Percentiles rank a stretch among this genome's conserved stretches.
Conservation (phyloP, 2,888 invertebrate species). For the Campoplex capitator region DNA sequence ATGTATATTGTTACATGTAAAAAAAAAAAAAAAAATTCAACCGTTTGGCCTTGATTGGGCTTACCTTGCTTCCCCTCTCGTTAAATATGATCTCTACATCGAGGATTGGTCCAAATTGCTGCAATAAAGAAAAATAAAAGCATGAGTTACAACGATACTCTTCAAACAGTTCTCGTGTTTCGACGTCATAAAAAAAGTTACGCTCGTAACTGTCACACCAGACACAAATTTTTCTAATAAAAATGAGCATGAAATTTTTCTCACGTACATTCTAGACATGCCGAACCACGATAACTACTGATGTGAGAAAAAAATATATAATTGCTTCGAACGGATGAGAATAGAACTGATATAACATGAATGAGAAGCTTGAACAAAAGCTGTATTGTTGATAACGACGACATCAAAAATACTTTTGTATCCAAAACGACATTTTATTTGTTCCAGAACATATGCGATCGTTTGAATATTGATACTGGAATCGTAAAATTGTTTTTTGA, state of each 20-base stretch:
- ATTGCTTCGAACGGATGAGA: background rate
- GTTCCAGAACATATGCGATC: too few relatives aligned
- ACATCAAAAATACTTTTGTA: too few relatives aligned
- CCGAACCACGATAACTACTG: background rate
- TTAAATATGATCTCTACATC: slow-evolving; percentile 99
- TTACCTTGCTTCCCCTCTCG: slow-evolving; percentile 99
- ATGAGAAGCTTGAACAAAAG: too few relatives aligned
- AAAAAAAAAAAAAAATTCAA: background rate
- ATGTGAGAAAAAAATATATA: background rate
- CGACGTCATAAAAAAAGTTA: background rate
- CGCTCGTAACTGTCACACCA: background rate
- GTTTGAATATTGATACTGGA: too few relatives aligned
- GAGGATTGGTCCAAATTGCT: slow-evolving; percentile 99
- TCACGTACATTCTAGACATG: background rate
- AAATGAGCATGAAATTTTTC: background rate
- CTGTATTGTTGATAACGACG: too few relatives aligned
- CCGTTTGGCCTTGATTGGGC: slow-evolving; percentile 81
- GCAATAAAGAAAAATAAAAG: slow-evolving; percentile 78
- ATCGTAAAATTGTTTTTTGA: too few relatives aligned
- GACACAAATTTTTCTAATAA: background rate
- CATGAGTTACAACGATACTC: background rate
- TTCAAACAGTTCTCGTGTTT: background rate
- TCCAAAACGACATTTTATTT: too few relatives aligned
- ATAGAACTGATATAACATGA: too few relatives aligned
- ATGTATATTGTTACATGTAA: background rate